A percentile compares a stretch with the other conserved stretches of the same genome.
Conservation (phyloP, 1,140 invertebrate species). For the Nilaparvata lugens region DNA sequence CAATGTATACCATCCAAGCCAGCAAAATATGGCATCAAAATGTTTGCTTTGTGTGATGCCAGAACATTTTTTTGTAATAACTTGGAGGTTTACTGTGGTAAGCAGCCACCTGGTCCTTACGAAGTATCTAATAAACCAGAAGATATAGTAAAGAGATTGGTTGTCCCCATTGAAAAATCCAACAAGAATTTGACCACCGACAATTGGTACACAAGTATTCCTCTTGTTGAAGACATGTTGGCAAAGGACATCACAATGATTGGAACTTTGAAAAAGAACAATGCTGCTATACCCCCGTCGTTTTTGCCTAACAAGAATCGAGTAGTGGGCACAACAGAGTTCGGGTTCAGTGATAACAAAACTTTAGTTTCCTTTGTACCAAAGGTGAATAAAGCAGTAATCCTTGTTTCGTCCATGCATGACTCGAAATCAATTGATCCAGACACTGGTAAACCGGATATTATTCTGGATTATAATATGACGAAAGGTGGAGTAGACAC, state of each 20-base stretch:
- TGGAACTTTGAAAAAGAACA: slow-evolving; percentile 38
- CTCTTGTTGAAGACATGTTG: slow-evolving; percentile 30
- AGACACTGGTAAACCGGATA: slow-evolving; percentile 25
- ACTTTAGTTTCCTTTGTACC: slow-evolving; percentile 16
- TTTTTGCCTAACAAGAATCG: slow-evolving; percentile 18
- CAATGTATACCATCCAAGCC: too few species aligned
- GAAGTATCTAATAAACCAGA: slow-evolving; percentile 25
- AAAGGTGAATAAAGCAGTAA: slow-evolving; percentile 24
- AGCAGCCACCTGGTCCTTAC: slow-evolving; percentile 31
- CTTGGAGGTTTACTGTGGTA: slow-evolving; percentile 32
- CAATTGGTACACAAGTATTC: slow-evolving; percentile 35
- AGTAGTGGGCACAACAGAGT: slow-evolving; percentile 1
- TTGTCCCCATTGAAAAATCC: slow-evolving; percentile 24
- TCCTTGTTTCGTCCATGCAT: slow-evolving; percentile 32
- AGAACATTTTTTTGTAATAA: slow-evolving; percentile 26
- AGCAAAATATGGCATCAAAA: slow-evolving; percentile 34
- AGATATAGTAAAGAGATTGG: slow-evolving; percentile 25
- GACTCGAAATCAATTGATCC: slow-evolving; percentile 20
- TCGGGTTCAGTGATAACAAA: slow-evolving; percentile 10
- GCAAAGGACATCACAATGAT: slow-evolving; percentile 34
- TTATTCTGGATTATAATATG: slow-evolving; percentile 28
- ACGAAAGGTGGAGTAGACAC: slow-evolving; percentile 32
- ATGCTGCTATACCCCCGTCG: slow-evolving; percentile 32
- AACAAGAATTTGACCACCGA: slow-evolving; percentile 33
- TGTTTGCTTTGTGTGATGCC: slow-evolving; percentile 25